A percentile compares a stretch with the other conserved stretches of the same genome.
Evolutionary conservation across 2,113 vertebrate genomes (phyloP).

Genomic region (Protobothrops flavoviridis): DNA sequence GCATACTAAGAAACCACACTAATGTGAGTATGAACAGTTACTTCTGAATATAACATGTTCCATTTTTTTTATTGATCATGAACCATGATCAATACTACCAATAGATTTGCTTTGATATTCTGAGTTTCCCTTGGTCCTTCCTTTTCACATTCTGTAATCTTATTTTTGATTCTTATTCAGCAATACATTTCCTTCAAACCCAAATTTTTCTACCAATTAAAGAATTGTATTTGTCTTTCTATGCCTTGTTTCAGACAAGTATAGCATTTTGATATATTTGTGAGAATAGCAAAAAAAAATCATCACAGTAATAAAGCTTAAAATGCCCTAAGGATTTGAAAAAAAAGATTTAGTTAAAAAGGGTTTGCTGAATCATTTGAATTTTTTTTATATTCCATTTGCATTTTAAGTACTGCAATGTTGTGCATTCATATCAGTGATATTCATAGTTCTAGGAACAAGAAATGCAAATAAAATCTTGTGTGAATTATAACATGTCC

Average conservation of each 20-base stretch:
- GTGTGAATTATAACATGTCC: neutral
- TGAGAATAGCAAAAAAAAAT: slow-evolving; percentile 31
- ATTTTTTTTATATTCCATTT: slow-evolving; percentile 46
- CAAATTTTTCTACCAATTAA: slow-evolving; percentile 20
- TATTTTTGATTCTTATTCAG: neutral
- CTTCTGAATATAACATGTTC: neutral
- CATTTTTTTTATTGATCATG: neutral
- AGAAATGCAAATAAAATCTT: slow-evolving; percentile 22
- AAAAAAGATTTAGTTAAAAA: slow-evolving; percentile 46
- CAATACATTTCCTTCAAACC: neutral
- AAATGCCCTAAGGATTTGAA: slow-evolving; percentile 22
- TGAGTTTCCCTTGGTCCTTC: neutral
- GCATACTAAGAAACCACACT: neutral
- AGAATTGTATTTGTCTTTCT: neutral
- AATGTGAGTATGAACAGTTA: neutral
- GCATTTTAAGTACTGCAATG: slow-evolving; percentile 2
- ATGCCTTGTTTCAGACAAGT: neutral
- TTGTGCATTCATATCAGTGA: neutral
- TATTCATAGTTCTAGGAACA: slow-evolving; percentile 24
- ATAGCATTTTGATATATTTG: slow-evolving; percentile 38
- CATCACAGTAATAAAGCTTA: slow-evolving; percentile 36
- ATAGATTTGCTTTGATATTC: neutral
- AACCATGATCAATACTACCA: neutral
- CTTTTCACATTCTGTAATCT: neutral
- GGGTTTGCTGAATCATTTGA: slow-evolving; percentile 42